Conservation (phyloP, 1,140 invertebrate species). For the Bombus polaris region DNA sequence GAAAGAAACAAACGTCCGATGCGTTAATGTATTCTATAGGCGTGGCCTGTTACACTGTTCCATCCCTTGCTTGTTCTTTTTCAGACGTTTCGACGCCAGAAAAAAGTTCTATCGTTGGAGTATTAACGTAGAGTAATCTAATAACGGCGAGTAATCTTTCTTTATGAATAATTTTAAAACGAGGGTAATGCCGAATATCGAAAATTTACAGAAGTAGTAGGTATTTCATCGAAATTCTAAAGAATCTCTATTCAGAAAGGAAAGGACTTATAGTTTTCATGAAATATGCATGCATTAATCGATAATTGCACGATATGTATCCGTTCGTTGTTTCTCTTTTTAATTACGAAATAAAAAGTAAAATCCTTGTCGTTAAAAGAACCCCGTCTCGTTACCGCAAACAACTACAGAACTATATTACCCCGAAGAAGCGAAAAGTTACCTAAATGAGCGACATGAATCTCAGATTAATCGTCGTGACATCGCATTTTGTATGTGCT, state of each 20-base stretch:
- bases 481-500: not conserved
- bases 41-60: slow-evolving; percentile 18
- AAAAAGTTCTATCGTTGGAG: too few species aligned
- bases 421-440: too few species aligned
- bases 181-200: not conserved
- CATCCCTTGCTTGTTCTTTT: not conserved
- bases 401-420: too few species aligned
- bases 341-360: too few species aligned
- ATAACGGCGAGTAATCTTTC: too few species aligned
- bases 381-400: too few species aligned
- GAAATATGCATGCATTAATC: too few species aligned
- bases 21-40: slow-evolving; percentile 26
- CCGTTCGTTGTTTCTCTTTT: too few species aligned
- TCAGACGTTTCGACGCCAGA: not conserved
- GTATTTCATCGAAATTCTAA: not conserved
- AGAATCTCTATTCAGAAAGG: not conserved
- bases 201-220: not conserved
- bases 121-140: too few species aligned
- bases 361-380: too few species aligned
- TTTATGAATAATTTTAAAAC: too few species aligned
- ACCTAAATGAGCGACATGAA: not conserved
- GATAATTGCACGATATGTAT: too few species aligned
- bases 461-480: slow-evolving; percentile 10
- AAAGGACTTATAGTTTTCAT: not conserved
- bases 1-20: slow-evolving; percentile 36